A percentile compares a stretch with the other conserved stretches of the same genome.
These are phyloP conservation scores for Yasuhikotakia modesta DNA, from an alignment of 2,797 vertebrate species.

Conservation along the genomic window DNA sequence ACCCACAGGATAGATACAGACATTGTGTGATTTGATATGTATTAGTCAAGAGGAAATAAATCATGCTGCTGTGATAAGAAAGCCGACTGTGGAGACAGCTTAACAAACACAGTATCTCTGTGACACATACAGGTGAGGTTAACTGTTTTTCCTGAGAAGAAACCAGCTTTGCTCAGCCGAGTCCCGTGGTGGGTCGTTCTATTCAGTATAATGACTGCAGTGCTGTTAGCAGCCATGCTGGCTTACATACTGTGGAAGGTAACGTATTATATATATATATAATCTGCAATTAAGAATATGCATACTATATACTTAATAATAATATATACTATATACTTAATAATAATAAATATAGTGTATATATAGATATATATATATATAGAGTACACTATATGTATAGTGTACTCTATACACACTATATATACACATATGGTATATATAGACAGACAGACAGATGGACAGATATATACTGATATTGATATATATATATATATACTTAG, in stretches of 20 bases:
- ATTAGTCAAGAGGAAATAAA: background rate
- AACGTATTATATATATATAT: no score
- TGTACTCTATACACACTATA: no score
- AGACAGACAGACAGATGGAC: no score
- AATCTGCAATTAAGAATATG: background rate
- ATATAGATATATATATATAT: no score
- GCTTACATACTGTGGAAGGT: conserved; percentile 89
- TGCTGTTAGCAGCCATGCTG: conserved; percentile 81
- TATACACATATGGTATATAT: no score
- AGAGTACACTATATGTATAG: no score
- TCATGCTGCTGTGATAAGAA: background rate
- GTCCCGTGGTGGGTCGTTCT: conserved; percentile 91
- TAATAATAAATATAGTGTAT: no score
- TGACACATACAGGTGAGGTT: conserved; percentile 79
- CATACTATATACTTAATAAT: background rate
- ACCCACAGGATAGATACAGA: no score
- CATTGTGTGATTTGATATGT: background rate
- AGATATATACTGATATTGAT: no score
- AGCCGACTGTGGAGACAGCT: background rate
- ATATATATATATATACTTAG: no score
- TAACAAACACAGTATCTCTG: background rate
- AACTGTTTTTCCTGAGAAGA: conserved; percentile 86
- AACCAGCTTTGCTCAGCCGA: conserved; percentile 75
- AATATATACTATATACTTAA: background rate
- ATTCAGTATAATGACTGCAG: conserved; percentile 82